Conservation (phyloP, 2,888 invertebrate genomes). For the Xanthorhoe designata region DNA sequence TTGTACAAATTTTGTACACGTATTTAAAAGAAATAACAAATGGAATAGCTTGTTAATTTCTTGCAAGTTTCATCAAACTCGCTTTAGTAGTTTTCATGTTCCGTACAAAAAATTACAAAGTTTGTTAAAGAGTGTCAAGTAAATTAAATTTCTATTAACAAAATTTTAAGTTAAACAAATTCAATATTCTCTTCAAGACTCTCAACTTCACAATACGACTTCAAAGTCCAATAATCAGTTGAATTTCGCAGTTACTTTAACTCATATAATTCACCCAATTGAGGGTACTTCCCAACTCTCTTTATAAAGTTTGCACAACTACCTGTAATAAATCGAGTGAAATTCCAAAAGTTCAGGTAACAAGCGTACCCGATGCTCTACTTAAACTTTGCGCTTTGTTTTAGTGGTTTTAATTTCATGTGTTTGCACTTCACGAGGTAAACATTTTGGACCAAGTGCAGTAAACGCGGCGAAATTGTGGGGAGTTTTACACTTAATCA, state of each 20-base stretch:
- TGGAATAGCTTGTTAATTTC: no score
- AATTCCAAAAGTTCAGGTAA: constrained; percentile 55
- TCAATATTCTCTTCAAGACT: background rate
- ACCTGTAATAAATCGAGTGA: constrained; percentile 57
- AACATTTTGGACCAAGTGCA: constrained; percentile 9
- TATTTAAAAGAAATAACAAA: no score
- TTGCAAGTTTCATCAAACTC: no score
- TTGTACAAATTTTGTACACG: no score
- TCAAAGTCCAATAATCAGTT: constrained; percentile 8
- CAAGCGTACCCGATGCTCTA: constrained; percentile 53
- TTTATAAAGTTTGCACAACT: constrained; percentile 55
- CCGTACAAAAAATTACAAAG: no score
- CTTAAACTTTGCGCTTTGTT: constrained; percentile 50
- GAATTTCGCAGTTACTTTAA: constrained; percentile 10
- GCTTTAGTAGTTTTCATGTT: no score
- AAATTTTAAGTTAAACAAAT: background rate
- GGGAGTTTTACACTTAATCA: background rate
- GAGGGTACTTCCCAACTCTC: constrained; percentile 39
- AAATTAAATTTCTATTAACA: background rate
- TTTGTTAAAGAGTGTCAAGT: no score
- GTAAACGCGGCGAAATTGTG: background rate
- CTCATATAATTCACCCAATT: constrained; percentile 22
- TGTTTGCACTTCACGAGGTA: constrained; percentile 29
- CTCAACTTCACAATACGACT: background rate
- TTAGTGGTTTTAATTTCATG: constrained; percentile 43